These are phyloP conservation scores for Cromileptes altivelis DNA, from an alignment of 2,113 vertebrate genomes.

Conservation along the genomic window DNA sequence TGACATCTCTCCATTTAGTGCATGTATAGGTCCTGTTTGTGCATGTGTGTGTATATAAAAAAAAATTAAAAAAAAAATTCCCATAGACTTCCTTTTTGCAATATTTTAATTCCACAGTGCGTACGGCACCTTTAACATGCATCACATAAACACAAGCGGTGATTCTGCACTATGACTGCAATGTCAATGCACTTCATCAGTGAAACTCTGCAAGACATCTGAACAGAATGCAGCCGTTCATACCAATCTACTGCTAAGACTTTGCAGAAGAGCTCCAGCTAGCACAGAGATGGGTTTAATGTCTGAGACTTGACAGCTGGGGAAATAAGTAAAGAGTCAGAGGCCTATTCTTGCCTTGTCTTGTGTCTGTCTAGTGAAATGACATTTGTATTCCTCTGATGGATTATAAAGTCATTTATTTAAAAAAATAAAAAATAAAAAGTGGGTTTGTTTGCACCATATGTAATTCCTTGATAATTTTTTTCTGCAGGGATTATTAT, in stretches of 20 bases:
- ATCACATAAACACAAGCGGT: not conserved
- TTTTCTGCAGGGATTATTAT: slow-evolving; percentile 53
- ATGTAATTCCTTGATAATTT: slow-evolving; percentile 35
- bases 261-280: slow-evolving; percentile 35
- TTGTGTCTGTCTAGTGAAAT: slow-evolving; percentile 35
- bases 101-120: not conserved
- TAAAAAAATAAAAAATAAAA: not conserved
- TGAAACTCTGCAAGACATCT: slow-evolving; percentile 31
- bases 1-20: no score
- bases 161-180: slow-evolving; percentile 15
- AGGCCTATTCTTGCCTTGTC: slow-evolving; percentile 13
- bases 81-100: not conserved
- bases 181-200: slow-evolving; percentile 34
- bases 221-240: slow-evolving; percentile 40
- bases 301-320: slow-evolving; percentile 44
- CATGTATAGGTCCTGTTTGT: no score
- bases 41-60: no score
- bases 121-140: not conserved
- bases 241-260: slow-evolving; percentile 29
- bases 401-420: slow-evolving; percentile 55
- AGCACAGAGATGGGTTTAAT: slow-evolving; percentile 44
- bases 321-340: slow-evolving; percentile 32
- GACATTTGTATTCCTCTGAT: slow-evolving; percentile 49
- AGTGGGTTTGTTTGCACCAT: slow-evolving; percentile 24
- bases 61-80: no score